Percentiles rank a stretch among this genome's conserved stretches.
Conservation (phyloP, 2,797 vertebrate species). For the Melanotaenia parkinsoni region DNA sequence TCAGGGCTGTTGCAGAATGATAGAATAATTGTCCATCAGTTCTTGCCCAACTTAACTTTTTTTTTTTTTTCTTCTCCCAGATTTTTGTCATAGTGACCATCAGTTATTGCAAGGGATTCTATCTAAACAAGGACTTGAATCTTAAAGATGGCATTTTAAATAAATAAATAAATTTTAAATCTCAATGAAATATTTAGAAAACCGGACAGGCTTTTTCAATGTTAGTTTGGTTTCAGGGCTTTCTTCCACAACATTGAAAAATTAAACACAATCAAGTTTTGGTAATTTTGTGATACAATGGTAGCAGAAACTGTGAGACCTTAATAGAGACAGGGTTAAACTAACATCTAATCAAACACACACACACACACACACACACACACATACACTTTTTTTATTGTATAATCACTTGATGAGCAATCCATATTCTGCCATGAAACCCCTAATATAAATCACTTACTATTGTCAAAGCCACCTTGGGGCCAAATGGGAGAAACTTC, state of each 20-base stretch:
- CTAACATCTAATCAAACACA: neutral
- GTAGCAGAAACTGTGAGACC: neutral
- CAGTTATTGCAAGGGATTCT: neutral
- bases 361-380: constrained; percentile 9
- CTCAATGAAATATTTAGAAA: neutral
- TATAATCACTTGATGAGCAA: constrained; percentile 63
- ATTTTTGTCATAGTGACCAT: neutral
- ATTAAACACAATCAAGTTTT: neutral
- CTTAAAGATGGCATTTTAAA: neutral
- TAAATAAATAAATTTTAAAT: neutral
- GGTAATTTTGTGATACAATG: neutral
- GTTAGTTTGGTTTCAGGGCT: neutral
- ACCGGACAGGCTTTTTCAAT: neutral
- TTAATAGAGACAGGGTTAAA: neutral
- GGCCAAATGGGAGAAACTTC: constrained; percentile 55
- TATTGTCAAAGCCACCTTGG: constrained; percentile 68
- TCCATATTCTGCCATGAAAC: constrained; percentile 24
- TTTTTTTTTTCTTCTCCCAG: neutral
- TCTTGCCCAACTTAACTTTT: neutral
- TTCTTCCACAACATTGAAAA: neutral
- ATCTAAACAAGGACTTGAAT: neutral
- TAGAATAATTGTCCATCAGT: neutral
- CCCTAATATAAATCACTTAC: constrained; percentile 65
- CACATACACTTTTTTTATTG: neutral
- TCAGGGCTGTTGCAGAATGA: neutral